Conservation (phyloP, 2,113 vertebrate species). For the Hiodon tergisus region DNA sequence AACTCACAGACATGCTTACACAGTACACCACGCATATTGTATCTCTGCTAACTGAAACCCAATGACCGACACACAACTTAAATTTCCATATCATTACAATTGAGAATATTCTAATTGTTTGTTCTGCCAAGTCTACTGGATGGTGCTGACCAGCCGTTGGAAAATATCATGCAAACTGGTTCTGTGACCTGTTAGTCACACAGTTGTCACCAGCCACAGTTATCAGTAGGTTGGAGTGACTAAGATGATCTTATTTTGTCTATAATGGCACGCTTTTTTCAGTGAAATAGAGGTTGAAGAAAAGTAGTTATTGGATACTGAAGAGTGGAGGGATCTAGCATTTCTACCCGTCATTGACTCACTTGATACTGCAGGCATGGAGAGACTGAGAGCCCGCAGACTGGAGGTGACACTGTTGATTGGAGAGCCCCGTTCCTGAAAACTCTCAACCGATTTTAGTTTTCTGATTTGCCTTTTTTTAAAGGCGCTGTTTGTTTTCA, state of each 20-base stretch:
- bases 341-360: constrained; percentile 41
- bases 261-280: constrained; percentile 33
- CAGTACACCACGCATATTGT: neutral
- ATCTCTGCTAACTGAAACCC: constrained; percentile 30
- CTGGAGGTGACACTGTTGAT: constrained; percentile 39
- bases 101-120: constrained; percentile 36
- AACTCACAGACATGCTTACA: constrained; percentile 4
- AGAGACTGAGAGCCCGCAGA: constrained; percentile 63
- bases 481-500: constrained; percentile 27
- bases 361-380: constrained; percentile 48
- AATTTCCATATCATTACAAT: constrained; percentile 49
- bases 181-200: constrained; percentile 1
- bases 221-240: neutral
- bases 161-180: constrained; percentile 36
- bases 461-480: constrained; percentile 31
- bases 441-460: constrained; percentile 26
- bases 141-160: constrained; percentile 40
- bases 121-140: constrained; percentile 45
- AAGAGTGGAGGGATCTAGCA: constrained; percentile 35
- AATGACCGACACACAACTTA: constrained; percentile 44
- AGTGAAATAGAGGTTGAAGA: constrained; percentile 26
- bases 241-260: constrained; percentile 12
- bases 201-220: neutral
- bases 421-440: constrained; percentile 31
- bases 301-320: constrained; percentile 37